A percentile compares a stretch with the other conserved stretches of the same genome.
Evolutionary conservation across 2,797 vertebrate genomes (phyloP).

Genomic region (Cephalopachus bancanus): DNA sequence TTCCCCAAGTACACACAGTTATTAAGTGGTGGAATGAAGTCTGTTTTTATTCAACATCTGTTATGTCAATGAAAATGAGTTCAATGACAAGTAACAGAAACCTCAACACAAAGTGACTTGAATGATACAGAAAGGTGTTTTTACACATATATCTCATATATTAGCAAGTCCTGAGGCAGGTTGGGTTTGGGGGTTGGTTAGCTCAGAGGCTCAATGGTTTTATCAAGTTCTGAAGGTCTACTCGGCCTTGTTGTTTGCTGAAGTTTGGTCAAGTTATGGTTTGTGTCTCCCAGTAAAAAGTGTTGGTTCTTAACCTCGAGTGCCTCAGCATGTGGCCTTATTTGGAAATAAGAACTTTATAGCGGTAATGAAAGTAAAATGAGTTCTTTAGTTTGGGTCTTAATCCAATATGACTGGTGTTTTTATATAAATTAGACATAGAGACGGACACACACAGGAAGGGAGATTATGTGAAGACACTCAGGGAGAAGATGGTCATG

Average conservation of each 20-base stretch:
- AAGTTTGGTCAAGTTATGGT: not conserved
- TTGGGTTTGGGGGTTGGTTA: not conserved
- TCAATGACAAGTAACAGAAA: constrained; percentile 3
- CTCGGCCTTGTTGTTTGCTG: not conserved
- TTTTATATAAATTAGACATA: not conserved
- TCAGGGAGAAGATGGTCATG: not conserved
- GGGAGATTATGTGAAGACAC: not conserved
- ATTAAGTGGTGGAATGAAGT: not conserved
- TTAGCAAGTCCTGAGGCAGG: not conserved
- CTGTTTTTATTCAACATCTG: not conserved
- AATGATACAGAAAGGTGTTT: not conserved
- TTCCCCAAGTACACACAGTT: not conserved
- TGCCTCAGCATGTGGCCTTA: not conserved
- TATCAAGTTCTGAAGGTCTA: not conserved
- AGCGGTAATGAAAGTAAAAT: not conserved
- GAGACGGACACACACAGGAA: not conserved
- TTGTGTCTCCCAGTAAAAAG: not conserved
- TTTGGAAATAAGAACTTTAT: not conserved
- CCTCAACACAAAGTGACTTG: not conserved
- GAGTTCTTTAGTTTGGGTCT: not conserved
- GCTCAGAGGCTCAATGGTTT: not conserved
- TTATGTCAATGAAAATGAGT: not conserved
- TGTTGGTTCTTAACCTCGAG: not conserved
- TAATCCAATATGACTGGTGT: not conserved
- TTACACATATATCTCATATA: not conserved